These are phyloP conservation scores for Sycobia sp. DNA, from an alignment of 1,140 invertebrate species.

Conservation along the genomic window DNA sequence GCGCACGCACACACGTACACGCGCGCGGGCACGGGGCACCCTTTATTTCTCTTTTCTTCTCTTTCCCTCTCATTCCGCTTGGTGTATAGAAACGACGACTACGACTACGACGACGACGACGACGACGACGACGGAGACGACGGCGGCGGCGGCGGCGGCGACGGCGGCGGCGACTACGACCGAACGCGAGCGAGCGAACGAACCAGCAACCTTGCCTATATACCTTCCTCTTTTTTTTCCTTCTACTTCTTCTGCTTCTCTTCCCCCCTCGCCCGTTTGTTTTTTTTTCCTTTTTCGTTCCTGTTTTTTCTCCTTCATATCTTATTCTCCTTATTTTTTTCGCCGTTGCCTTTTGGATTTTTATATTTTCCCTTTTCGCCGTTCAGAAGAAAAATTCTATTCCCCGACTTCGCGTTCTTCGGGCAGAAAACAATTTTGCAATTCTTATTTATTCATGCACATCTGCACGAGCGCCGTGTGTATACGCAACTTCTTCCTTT, in stretches of 20 bases:
- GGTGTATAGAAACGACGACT: no score
- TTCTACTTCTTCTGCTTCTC: constrained; percentile 2
- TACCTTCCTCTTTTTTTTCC: background rate
- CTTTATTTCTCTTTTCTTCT: constrained; percentile 4
- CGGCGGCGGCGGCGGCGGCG: no score
- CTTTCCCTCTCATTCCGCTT: constrained; percentile 9
- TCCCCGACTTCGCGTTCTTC: background rate
- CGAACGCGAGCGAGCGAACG: no score
- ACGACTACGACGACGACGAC: no score
- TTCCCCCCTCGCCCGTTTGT: background rate
- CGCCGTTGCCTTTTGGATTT: no score
- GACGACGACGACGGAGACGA: no score
- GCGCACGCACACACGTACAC: no score
- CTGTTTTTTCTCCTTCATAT: background rate
- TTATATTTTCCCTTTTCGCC: background rate
- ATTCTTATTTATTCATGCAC: constrained; percentile 31
- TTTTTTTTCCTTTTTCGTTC: background rate
- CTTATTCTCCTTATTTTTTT: background rate
- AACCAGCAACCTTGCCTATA: background rate
- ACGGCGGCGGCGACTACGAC: no score
- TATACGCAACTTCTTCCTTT: constrained; percentile 14
- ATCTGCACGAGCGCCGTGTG: background rate
- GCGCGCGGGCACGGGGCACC: background rate
- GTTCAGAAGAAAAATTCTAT: constrained; percentile 5
- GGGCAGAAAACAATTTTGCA: constrained; percentile 27